Conservation (phyloP, 2,888 invertebrate genomes). For the Fragum sueziense region DNA sequence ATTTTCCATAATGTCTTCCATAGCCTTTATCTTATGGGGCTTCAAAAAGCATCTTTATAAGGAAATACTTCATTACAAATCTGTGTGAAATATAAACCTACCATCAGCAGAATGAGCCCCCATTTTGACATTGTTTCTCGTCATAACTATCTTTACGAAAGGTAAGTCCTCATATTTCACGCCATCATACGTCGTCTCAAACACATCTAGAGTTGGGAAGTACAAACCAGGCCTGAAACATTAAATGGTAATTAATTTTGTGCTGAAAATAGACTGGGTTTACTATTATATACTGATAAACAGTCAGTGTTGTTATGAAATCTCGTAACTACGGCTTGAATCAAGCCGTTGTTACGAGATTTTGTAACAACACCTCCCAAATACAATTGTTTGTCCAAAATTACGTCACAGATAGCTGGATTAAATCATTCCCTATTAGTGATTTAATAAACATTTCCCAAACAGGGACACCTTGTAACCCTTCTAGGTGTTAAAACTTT, state of each 20-base stretch:
- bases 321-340: too few species aligned
- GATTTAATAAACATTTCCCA: too few species aligned
- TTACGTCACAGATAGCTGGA: too few species aligned
- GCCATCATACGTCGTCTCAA: conserved; percentile 36
- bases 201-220: conserved; percentile 33
- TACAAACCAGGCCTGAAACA: conserved; percentile 30
- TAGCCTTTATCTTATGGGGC: neutral
- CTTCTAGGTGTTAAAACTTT: too few species aligned
- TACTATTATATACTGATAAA: neutral
- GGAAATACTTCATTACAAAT: too few species aligned
- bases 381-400: too few species aligned
- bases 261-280: neutral
- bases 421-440: too few species aligned
- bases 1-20: neutral
- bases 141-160: neutral
- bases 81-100: too few species aligned
- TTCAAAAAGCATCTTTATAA: neutral
- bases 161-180: conserved; percentile 42
- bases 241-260: neutral
- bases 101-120: conserved; percentile 3
- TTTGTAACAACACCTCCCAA: too few species aligned
- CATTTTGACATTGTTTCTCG: conserved; percentile 17
- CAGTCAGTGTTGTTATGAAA: neutral
- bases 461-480: too few species aligned
- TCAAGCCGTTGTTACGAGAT: too few species aligned